These are phyloP conservation scores for Thamnophis elegans DNA, from an alignment of 2,797 vertebrate species.

Conservation along the genomic window DNA sequence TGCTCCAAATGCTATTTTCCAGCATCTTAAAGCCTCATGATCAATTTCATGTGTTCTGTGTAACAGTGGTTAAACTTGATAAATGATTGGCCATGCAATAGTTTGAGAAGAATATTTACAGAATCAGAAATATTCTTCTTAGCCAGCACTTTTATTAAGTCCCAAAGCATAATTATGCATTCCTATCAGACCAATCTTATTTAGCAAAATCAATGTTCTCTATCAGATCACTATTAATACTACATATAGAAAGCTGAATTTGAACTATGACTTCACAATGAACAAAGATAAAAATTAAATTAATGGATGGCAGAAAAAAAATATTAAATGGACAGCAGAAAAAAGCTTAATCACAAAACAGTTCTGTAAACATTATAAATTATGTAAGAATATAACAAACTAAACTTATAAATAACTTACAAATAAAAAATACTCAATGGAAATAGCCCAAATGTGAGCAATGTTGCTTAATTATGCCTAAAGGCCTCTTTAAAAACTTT, in stretches of 20 bases:
- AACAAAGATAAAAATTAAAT: conserved; percentile 31
- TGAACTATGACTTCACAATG: conserved; percentile 33
- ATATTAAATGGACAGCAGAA: conserved; percentile 20
- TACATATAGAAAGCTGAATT: neutral
- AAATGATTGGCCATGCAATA: neutral
- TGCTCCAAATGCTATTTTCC: neutral
- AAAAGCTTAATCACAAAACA: conserved; percentile 17
- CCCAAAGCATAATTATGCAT: neutral
- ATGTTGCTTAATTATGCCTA: conserved; percentile 33
- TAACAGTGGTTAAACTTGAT: neutral
- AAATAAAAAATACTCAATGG: neutral
- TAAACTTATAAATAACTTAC: neutral
- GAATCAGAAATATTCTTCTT: neutral
- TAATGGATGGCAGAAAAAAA: conserved; percentile 5
- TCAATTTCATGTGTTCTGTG: neutral
- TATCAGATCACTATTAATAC: conserved; percentile 26
- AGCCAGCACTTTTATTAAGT: neutral
- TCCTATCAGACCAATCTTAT: neutral
- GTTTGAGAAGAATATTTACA: neutral
- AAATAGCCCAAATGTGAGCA: conserved; percentile 25
- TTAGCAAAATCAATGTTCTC: neutral
- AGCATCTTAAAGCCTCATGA: neutral
- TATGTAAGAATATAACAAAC: neutral
- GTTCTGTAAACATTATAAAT: neutral
- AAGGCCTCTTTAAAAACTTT: conserved; percentile 16